Evolutionary conservation across 2,888 invertebrate species (phyloP).

Genomic region (Alloscopus bannaensis): DNA sequence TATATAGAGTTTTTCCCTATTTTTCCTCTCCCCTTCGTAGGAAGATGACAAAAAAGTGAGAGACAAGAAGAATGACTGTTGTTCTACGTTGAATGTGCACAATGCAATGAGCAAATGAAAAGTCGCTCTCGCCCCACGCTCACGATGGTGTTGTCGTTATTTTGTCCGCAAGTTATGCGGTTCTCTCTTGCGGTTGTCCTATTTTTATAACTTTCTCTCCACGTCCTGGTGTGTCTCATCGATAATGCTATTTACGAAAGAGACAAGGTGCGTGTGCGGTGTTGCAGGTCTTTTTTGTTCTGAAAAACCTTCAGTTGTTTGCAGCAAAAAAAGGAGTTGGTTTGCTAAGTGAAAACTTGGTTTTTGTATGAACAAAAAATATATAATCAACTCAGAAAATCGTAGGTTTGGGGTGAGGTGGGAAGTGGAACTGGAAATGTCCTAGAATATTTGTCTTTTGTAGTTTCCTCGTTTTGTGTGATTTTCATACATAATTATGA

Average conservation of each 20-base stretch:
- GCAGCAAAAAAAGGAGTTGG: neutral
- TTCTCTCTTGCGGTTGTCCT: conserved; percentile 29
- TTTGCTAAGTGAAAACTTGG: too few relatives aligned
- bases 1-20: conserved; percentile 28
- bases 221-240: conserved; percentile 25
- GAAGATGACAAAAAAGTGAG: conserved; percentile 39
- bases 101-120: conserved; percentile 49
- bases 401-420: too few relatives aligned
- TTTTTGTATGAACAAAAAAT: too few relatives aligned
- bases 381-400: too few relatives aligned
- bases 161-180: conserved; percentile 32
- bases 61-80: conserved; percentile 39
- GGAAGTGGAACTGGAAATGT: too few relatives aligned
- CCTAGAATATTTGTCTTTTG: too few relatives aligned
- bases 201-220: conserved; percentile 37
- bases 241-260: conserved; percentile 54
- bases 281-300: neutral
- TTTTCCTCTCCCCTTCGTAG: conserved; percentile 31
- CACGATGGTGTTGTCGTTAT: conserved; percentile 22
- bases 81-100: conserved; percentile 15
- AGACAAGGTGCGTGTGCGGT: conserved; percentile 39
- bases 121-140: conserved; percentile 41
- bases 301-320: too few relatives aligned
- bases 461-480: too few relatives aligned
- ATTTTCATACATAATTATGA: too few relatives aligned